phyloP scores from a whole-genome alignment of 2,113 vertebrate species.

The Todiramphus chloris region DNA sequence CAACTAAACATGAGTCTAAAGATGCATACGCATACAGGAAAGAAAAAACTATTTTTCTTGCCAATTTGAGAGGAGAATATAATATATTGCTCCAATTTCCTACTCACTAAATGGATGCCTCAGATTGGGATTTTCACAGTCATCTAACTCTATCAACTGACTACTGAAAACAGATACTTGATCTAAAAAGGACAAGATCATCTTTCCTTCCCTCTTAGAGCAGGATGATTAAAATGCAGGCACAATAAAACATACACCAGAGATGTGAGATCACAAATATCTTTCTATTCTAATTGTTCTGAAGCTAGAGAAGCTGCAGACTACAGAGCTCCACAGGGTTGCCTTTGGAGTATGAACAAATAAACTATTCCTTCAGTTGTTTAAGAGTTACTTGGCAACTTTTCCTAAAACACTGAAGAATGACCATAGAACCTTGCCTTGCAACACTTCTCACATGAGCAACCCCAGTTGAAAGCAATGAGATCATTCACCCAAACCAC shows the following conservation, averaged over 20 bases:
- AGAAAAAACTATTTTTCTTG: neutral
- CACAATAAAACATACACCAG: neutral
- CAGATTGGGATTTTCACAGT: neutral
- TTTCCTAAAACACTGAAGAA: neutral
- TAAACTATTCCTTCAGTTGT: neutral
- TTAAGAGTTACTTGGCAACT: neutral
- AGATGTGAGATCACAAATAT: neutral
- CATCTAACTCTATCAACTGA: rapidly evolving
- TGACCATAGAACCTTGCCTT: neutral
- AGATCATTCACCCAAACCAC: neutral
- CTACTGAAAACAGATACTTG: neutral
- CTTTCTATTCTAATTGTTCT: neutral
- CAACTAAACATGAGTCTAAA: neutral
- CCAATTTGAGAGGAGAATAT: neutral
- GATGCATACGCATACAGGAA: neutral
- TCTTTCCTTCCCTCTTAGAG: neutral
- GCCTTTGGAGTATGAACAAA: neutral
- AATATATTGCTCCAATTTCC: neutral
- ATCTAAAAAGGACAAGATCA: neutral
- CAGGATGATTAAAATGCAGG: neutral
- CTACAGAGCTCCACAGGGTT: neutral
- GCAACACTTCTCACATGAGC: neutral
- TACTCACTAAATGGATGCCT: neutral
- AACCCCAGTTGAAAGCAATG: neutral
- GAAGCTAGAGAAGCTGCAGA: neutral